Evolutionary conservation across 2,113 vertebrate genomes (phyloP).

Genomic region (Muscicapa adusta): DNA sequence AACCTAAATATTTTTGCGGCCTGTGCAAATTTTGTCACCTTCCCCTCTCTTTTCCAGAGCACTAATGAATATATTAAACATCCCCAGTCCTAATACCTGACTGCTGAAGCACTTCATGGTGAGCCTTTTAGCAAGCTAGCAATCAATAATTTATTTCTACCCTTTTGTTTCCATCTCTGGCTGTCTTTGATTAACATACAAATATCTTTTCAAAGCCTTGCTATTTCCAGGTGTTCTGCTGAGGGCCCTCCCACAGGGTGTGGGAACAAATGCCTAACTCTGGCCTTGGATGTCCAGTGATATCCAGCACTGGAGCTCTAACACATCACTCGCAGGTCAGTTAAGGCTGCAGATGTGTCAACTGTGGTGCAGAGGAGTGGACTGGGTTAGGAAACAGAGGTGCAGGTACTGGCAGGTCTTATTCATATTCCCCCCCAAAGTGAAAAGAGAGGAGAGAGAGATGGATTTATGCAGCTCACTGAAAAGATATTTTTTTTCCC

Average conservation of each 20-base stretch:
- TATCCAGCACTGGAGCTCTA: background rate
- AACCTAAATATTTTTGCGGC: slow-evolving; percentile 54
- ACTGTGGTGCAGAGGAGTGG: background rate
- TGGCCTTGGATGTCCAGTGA: background rate
- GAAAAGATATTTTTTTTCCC: background rate
- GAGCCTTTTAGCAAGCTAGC: slow-evolving; percentile 38
- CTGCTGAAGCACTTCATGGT: slow-evolving; percentile 29
- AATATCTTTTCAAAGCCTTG: slow-evolving; percentile 9
- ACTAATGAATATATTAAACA: slow-evolving; percentile 36
- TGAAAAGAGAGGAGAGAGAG: background rate
- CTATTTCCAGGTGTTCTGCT: background rate
- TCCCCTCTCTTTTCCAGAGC: slow-evolving; percentile 2
- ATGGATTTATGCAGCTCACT: background rate
- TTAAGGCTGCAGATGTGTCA: background rate
- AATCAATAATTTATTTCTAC: slow-evolving; percentile 48
- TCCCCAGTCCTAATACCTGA: background rate
- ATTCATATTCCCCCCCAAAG: background rate
- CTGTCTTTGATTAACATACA: slow-evolving; percentile 31
- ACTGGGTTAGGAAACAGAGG: background rate
- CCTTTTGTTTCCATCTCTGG: slow-evolving; percentile 3
- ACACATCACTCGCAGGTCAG: background rate
- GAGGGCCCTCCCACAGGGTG: background rate
- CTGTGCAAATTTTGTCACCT: slow-evolving; percentile 54
- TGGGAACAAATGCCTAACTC: background rate
- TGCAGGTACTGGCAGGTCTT: background rate